Base-by-base conservation (phyloP, 2,888 invertebrate species). In the Stomorhina lunata region DNA sequence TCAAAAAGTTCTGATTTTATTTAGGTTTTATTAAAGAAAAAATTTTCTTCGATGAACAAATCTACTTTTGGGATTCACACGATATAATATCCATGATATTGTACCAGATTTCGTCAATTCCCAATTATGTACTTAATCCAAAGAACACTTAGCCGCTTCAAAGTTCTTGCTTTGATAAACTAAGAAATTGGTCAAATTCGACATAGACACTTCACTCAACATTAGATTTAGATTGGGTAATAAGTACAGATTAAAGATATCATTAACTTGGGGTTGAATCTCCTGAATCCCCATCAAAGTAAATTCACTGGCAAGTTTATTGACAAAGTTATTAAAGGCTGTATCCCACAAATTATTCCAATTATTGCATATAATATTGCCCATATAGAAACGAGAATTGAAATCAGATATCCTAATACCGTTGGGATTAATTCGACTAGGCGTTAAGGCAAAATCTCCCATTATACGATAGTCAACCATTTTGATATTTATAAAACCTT, bases 331-430 rank as follows among this genome's bases (percentile, higher is more conserved):
- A 69, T 90, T 89, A 9, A 78, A 50, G 1, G 86, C 71, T 20
- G 87, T 86, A 61, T 85, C 83, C 88, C 84, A 87, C 25, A 86
- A 5, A 0, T 72, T 53, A 59, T 90, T 86, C 85, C 88, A 86
- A 72, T 86, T 85, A 29, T 86, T 83, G 7, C 84, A 71, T 6
- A 66, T 43, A 1, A 86, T 71, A 43, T 85, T 86, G 0, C 81
- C 87, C 50, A 89, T 20, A 37, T 86, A 87, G 40, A 87, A 84
- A 3, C 85, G 77, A 32, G 86, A 63, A 29, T 86, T 76, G n/a
- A 86, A 69, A 15, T 88, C 83, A 1, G 83, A 80, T 1, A 89
- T 55, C 10, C 79, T 76, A 9, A 89, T 68, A 17, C 87, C 66
- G 48, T 20, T 84, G 9, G 22, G n/a, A 20, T 43, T 61, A 27